Base-by-base conservation (phyloP, 35 echinoderm and acorn worm species). In the Heliocidaris tuberculata region DNA sequence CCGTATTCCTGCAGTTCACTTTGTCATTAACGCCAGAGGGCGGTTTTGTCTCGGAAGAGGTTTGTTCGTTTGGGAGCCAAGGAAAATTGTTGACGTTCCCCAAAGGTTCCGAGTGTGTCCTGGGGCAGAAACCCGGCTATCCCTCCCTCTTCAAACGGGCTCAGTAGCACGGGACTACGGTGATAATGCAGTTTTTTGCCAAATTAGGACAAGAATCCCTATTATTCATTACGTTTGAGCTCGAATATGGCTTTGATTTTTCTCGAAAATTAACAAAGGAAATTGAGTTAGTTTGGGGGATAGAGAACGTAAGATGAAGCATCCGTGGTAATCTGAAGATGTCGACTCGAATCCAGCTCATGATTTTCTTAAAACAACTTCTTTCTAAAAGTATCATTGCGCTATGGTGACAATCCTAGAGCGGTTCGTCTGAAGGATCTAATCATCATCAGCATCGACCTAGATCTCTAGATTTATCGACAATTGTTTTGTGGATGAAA, bases 11-110 rank as follows among this genome's bases (percentile, higher is more conserved):
- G 65, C 87, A 32, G 31, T 89, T 89, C 87, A 17, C 87, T 89
- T 42, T n/a, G 31, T 32, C 87, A 48, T 89, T 24, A 89, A 89
- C 87, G 87, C 87, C 87, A 89, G 87, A 89, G 87, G 87, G 87
- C 87, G 87, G 87, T 89, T 89, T 89, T 31, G 87, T 32, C 87
- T 42, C 31, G 87, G 87, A 89, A 89, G 87, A 24, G 87, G 87
- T 31, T 89, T 42, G 87, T n/a, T 89, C 87, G 87, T 32, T 89
- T 42, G 87, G 65, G 65, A 78, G 65, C 65, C 65, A 78, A 89
- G 47, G 31, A 32, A 89, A 89, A 42, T 89, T 89, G 87, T 89
- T 89, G 31, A 89, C 87, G 65, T 78, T 89, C 87, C 24, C 87
- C 87, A 42, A 48, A 89, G 87, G 87, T 89, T 42, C 87, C 87